Base-by-base conservation (phyloP, 2,113 vertebrate genomes). In the Malurus alboscapulatus region DNA sequence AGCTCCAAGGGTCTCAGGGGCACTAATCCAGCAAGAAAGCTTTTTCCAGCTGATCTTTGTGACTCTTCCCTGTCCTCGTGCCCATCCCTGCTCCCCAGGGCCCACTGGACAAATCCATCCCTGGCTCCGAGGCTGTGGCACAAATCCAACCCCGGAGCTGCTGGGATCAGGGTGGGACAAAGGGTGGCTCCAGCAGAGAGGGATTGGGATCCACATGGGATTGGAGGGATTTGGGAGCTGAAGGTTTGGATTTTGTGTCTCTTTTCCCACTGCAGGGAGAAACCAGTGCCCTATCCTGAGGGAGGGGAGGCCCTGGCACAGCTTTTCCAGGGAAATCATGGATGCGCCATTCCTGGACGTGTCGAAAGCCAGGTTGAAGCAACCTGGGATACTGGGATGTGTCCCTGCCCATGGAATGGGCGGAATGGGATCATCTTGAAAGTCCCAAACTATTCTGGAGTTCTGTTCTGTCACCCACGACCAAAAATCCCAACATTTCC, bases 211-310 rank as follows among this genome's bases (percentile, higher is more conserved):
- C 48, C 32, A 0, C 4, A 2, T 3, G 80, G 80, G 80, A 21
- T 11, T 3, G 47, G 38, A 1, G 1, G 47, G 67, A 7, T 62
- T 45, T 62, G 80, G 38, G 55, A 32, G 30, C 3, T 2, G 36
- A 2, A 25, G 10, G 47, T 34, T 53, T 14, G 47, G 26, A 4
- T 14, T 25, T 26, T 16, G 25, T 3, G 55, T 16, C 20, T 6
- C 20, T 30, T 34, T 36, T 36, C 17, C 7, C 16, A 1, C 16
- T 3, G 10, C 25, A 8, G 30, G 36, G 36, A 69, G 45, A 24
- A 19, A 14, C 1, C 2, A 2, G 9, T 9, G 50, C 24, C 17
- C 22, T 32, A 11, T 29, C 6, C 10, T 0, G 17, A 40, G 34
- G 29, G 65, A 14, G 34, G 34, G n/a, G 42, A 57, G 51, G 22